Percentiles rank a stretch among this genome's conserved stretches.
phyloP scores from a whole-genome alignment of 2,797 vertebrate genomes.

The Numenius phaeopus region DNA sequence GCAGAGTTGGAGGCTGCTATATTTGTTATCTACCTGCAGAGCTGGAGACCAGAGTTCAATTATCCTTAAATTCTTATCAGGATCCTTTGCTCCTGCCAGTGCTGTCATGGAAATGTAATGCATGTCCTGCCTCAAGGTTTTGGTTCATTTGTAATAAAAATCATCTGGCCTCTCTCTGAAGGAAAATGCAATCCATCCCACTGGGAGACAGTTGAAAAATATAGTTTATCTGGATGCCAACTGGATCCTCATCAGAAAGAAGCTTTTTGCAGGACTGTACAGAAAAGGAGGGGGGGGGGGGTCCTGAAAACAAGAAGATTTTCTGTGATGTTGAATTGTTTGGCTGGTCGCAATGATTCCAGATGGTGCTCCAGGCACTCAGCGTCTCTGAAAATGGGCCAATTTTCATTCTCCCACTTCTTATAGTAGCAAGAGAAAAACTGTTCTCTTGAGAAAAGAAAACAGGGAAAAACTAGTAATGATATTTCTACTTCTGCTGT shows the following conservation, averaged over 20 bases:
- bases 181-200: constrained; percentile 43
- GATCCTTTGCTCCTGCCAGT: constrained; percentile 19
- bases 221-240: constrained; percentile 40
- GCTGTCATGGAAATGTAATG: constrained; percentile 45
- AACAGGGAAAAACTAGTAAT: constrained; percentile 33
- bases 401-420: not conserved
- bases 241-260: constrained; percentile 46
- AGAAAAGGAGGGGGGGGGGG: not conserved
- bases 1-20: not conserved
- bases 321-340: constrained; percentile 10
- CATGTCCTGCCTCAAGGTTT: constrained; percentile 60
- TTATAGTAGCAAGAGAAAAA: constrained; percentile 24
- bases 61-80: constrained; percentile 38
- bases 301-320: not conserved
- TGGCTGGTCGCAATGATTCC: constrained; percentile 6
- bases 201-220: constrained; percentile 39
- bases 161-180: constrained; percentile 51
- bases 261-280: constrained; percentile 5
- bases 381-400: not conserved
- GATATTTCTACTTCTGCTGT: constrained; percentile 29
- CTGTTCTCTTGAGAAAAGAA: constrained; percentile 10
- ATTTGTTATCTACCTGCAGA: constrained; percentile 45
- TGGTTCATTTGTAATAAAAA: constrained; percentile 62
- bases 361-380: constrained; percentile 55
- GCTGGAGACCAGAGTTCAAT: constrained; percentile 17